phyloP scores from a whole-genome alignment of 2,113 vertebrate species.

The Fulica atra region DNA sequence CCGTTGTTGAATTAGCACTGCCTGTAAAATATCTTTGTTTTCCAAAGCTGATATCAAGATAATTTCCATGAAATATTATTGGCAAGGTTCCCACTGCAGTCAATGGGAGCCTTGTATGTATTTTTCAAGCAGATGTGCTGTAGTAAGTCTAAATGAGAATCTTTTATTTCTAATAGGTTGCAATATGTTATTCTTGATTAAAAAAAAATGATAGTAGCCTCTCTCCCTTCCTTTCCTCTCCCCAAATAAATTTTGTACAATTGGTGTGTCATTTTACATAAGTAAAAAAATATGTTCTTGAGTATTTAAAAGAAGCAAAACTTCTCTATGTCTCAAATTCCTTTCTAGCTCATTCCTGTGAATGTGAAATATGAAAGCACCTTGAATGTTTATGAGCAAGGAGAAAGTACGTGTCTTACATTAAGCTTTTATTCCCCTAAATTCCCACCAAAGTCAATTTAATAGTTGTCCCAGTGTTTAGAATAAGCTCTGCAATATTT shows the following conservation, averaged over 20 bases:
- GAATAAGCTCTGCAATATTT: neutral
- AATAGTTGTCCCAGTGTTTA: neutral
- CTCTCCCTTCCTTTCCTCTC: neutral
- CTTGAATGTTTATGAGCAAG: neutral
- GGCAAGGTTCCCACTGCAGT: constrained; percentile 20
- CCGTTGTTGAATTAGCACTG: neutral
- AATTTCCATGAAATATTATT: constrained; percentile 50
- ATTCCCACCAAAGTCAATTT: neutral
- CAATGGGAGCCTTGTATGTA: constrained; percentile 45
- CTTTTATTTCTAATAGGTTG: constrained; percentile 7
- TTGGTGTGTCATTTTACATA: neutral
- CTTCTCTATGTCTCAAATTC: neutral
- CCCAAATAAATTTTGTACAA: neutral
- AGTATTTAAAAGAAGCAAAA: neutral
- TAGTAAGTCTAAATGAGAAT: constrained; percentile 43
- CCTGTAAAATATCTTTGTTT: constrained; percentile 37
- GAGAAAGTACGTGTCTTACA: neutral
- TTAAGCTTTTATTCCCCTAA: neutral
- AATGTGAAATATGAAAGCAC: neutral
- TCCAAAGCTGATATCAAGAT: neutral
- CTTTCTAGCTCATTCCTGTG: neutral
- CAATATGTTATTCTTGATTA: constrained; percentile 10
- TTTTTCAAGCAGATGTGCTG: constrained; percentile 55
- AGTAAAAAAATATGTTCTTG: neutral
- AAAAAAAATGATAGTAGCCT: neutral